Conservation (phyloP, 2,113 vertebrate genomes). For the Sebastes fasciatus region DNA sequence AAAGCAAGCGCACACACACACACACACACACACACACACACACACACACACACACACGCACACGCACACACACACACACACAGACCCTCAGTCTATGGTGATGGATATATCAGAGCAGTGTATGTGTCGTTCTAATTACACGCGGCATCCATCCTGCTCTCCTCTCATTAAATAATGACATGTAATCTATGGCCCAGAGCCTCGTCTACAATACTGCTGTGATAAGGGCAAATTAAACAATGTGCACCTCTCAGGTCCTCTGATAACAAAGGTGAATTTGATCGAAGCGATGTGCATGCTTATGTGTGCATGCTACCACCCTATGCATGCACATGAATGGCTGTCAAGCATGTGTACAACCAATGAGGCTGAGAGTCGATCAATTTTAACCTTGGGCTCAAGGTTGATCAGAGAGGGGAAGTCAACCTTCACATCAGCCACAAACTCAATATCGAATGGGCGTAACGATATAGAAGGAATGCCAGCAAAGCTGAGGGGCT, state of each 20-base stretch:
- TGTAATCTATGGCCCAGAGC: slow-evolving; percentile 70
- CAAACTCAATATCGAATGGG: not conserved
- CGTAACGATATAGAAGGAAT: too few relatives aligned
- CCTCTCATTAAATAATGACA: slow-evolving; percentile 79
- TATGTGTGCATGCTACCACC: not conserved
- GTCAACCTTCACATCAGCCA: slow-evolving; percentile 18
- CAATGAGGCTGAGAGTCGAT: slow-evolving; percentile 17
- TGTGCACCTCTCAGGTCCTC: slow-evolving; percentile 50
- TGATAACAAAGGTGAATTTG: slow-evolving; percentile 59
- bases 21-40: slow-evolving; percentile 19
- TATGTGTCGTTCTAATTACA: slow-evolving; percentile 74
- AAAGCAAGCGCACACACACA: slow-evolving; percentile 16
- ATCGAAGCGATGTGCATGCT: slow-evolving; percentile 34
- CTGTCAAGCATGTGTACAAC: slow-evolving; percentile 20
- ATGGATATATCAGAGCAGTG: slow-evolving; percentile 72
- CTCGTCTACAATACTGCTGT: slow-evolving; percentile 56
- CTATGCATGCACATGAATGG: slow-evolving; percentile 22
- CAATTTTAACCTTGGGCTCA: slow-evolving; percentile 58
- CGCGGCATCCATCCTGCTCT: slow-evolving; percentile 70
- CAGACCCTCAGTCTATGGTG: slow-evolving; percentile 39
- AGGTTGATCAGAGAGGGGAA: slow-evolving; percentile 42
- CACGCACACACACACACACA: slow-evolving; percentile 32
- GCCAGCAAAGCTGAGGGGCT: not conserved
- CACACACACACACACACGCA: too few relatives aligned
- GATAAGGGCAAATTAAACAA: slow-evolving; percentile 72